Evolutionary conservation across 2,888 invertebrate genomes (phyloP).

Genomic region (Ochlodes sylvanus): DNA sequence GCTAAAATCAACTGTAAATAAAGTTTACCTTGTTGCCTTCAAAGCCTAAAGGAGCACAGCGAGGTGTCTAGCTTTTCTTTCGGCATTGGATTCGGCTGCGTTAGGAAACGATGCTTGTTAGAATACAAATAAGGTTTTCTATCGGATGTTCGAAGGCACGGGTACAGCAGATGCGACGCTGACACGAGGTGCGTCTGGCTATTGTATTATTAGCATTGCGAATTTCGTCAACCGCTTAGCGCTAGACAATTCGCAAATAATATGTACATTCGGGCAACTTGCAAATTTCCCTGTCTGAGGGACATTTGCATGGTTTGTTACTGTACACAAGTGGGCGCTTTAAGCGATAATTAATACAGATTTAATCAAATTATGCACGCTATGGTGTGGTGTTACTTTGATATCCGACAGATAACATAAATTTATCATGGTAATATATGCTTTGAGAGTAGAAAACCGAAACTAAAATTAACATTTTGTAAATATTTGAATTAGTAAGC

Average conservation of each 20-base stretch:
- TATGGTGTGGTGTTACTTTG: slow-evolving; percentile 19
- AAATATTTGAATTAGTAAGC: neutral
- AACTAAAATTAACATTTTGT: slow-evolving; percentile 2
- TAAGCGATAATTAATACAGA: slow-evolving; percentile 33
- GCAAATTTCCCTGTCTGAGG: slow-evolving; percentile 58
- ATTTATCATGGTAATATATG: neutral
- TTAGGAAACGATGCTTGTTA: slow-evolving; percentile 9
- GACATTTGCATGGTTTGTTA: slow-evolving; percentile 34
- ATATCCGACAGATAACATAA: slow-evolving; percentile 6
- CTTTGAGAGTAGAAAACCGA: slow-evolving; percentile 8
- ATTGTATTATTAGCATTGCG: slow-evolving; percentile 80
- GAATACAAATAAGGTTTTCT: slow-evolving; percentile 51
- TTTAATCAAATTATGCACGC: slow-evolving; percentile 25
- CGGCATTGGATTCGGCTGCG: slow-evolving; percentile 5
- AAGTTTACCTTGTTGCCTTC: slow-evolving; percentile 60
- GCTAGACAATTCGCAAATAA: slow-evolving; percentile 73
- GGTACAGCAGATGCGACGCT: slow-evolving; percentile 61
- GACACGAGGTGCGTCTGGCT: slow-evolving; percentile 72
- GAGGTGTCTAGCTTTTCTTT: slow-evolving; percentile 10
- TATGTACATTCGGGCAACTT: slow-evolving; percentile 71
- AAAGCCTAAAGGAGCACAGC: slow-evolving; percentile 51
- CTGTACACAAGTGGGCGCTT: slow-evolving; percentile 25
- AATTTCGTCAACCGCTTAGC: slow-evolving; percentile 74
- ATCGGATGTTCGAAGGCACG: slow-evolving; percentile 45
- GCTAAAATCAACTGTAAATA: slow-evolving; percentile 60